Evolutionary conservation across 2,113 vertebrate genomes (phyloP), one percentile per base, ranked within the genome.

Genomic region (Typhlomys cinereus): DNA sequence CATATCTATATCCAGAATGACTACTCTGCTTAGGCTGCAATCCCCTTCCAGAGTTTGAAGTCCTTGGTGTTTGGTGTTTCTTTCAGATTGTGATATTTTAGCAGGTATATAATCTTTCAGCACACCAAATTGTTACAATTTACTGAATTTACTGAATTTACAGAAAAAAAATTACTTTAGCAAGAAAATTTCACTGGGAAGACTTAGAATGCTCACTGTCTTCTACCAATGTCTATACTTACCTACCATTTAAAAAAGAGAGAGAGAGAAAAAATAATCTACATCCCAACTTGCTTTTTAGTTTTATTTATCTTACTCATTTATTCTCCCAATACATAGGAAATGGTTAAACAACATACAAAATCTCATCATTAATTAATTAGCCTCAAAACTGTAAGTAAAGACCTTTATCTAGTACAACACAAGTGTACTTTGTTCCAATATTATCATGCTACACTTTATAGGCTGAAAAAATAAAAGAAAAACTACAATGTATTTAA

Each of bases 361-460:
- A 46, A 62, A 89, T 91, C 78, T 88, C 36, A 88, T 80, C 69
- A 84, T 21, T 78, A 86, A 84, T 41, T 87, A 78, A 80, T 31
- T 87, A 39, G 52, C 54, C 92, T 62, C 5, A 91, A 86, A 94
- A 90, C 46, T 88, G 36, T 29, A 18, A 83, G n/a, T 48, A 79
- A 81, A 90, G 44, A 82, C 21, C 23, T 95, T 90, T 78, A 75
- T 50, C 52, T 79, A 88, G 25, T 94, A 79, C 93, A 93, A 87
- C 18, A 9, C 20, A 88, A 88, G 69, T 13, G 81, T 2, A 61
- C 85, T 94, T 90, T 90, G 70, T 89, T 87, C 10, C 48, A 94
- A 86, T 64, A 86, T 71, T 95, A 66, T 21, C 39, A 92, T 83
- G 74, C 29, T 69, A 92, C 4, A 89, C 21, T 20, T 80, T 14